Conservation (phyloP, 2,113 vertebrate species). For the Gymnobelideus leadbeateri region DNA sequence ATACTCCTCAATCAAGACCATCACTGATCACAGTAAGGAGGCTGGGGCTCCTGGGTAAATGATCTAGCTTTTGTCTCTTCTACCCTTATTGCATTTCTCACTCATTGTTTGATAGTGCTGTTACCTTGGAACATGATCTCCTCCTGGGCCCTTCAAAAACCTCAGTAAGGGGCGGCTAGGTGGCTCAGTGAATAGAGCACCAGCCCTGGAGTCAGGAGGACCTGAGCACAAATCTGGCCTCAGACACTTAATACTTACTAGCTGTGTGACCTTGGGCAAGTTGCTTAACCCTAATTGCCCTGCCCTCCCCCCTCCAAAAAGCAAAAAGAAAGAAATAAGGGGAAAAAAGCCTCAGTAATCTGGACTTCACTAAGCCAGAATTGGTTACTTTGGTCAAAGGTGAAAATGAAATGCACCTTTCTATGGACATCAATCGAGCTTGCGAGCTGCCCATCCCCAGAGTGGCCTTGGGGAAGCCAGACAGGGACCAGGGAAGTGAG, state of each 20-base stretch:
- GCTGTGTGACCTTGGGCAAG: too few species aligned
- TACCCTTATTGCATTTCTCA: not conserved
- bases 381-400: not conserved
- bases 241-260: too few species aligned
- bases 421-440: not conserved
- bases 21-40: not conserved
- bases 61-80: not conserved
- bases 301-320: too few species aligned
- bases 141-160: not conserved
- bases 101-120: not conserved
- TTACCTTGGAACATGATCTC: not conserved
- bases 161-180: too few species aligned
- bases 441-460: not conserved
- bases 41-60: not conserved
- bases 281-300: too few species aligned
- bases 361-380: not conserved
- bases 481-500: too few species aligned
- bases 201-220: too few species aligned
- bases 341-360: not conserved
- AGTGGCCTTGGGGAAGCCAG: not conserved
- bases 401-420: not conserved
- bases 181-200: too few species aligned
- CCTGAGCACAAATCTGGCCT: too few species aligned
- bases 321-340: too few species aligned
- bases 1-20: not conserved